These are phyloP conservation scores for Atherix ibis DNA, from an alignment of 2,888 invertebrate genomes.

Conservation along the genomic window DNA sequence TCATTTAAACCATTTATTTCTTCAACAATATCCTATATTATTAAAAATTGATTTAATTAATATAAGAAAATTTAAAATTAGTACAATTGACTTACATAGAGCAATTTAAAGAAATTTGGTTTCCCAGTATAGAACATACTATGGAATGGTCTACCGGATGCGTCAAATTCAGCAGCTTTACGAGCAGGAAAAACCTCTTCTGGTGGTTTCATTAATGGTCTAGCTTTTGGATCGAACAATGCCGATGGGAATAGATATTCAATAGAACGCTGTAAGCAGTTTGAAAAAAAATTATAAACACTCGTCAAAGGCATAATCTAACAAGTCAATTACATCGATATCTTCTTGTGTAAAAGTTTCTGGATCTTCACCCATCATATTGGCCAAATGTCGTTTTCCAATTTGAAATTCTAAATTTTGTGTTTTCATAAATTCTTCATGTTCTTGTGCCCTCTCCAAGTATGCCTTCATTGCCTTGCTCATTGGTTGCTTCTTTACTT, in stretches of 20 bases:
- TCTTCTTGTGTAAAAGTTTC: conserved; percentile 77
- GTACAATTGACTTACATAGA: conserved; percentile 48
- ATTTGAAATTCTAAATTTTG: conserved; percentile 70
- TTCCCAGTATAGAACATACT: conserved; percentile 81
- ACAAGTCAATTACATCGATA: conserved; percentile 48
- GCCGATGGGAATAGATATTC: conserved; percentile 94
- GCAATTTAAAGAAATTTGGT: conserved; percentile 66
- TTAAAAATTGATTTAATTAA: background rate
- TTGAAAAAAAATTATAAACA: too few relatives aligned
- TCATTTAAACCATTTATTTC: conserved; percentile 48
- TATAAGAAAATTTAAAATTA: background rate
- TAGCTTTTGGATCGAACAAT: conserved; percentile 64
- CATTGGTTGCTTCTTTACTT: conserved; percentile 40
- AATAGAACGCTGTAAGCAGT: conserved; percentile 65
- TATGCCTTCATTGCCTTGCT: conserved; percentile 86
- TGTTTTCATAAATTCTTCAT: conserved; percentile 69
- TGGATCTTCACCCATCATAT: conserved; percentile 95
- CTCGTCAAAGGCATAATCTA: too few relatives aligned
- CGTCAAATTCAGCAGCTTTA: conserved; percentile 83
- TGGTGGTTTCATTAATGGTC: conserved; percentile 83
- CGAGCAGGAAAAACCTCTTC: conserved; percentile 67
- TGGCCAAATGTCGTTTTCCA: conserved; percentile 90
- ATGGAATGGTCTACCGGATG: conserved; percentile 79
- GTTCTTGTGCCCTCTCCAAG: conserved; percentile 61
- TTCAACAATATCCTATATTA: conserved; percentile 46